Conservation (phyloP, 2,797 vertebrate species). For the Agapornis canus region DNA sequence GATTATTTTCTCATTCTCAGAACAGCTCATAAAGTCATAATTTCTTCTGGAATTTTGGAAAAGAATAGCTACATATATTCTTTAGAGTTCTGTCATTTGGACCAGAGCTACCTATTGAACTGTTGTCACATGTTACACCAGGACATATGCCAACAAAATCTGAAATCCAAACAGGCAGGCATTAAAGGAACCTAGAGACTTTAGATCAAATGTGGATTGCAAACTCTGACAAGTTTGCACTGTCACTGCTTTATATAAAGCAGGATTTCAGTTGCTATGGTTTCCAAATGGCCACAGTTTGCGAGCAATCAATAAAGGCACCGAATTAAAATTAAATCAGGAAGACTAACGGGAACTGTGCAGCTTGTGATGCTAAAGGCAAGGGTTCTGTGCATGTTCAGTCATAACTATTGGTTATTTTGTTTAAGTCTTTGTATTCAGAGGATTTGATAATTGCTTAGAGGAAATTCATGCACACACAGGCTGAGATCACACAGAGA, state of each 20-base stretch:
- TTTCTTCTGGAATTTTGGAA: not conserved
- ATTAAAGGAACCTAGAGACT: not conserved
- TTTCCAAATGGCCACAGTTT: not conserved
- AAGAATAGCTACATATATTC: not conserved
- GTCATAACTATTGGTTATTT: not conserved
- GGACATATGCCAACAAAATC: not conserved
- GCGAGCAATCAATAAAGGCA: not conserved
- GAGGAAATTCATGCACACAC: not conserved
- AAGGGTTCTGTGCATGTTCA: not conserved
- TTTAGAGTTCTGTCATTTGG: not conserved
- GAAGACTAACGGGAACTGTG: not conserved
- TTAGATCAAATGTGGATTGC: not conserved
- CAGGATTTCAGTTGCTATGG: not conserved
- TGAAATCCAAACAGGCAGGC: not conserved
- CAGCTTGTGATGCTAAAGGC: not conserved
- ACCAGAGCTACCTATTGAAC: not conserved
- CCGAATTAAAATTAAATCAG: constrained; percentile 5
- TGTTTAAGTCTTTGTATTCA: not conserved
- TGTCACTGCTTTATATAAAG: not conserved
- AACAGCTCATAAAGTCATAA: not conserved
- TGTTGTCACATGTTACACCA: not conserved
- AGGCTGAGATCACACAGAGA: not conserved
- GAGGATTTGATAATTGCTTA: not conserved
- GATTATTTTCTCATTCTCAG: not conserved
- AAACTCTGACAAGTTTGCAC: not conserved